Percentiles rank a stretch among this genome's conserved stretches.
Conservation (phyloP, 2,797 vertebrate genomes). For the Micropoecilia bifurca region DNA sequence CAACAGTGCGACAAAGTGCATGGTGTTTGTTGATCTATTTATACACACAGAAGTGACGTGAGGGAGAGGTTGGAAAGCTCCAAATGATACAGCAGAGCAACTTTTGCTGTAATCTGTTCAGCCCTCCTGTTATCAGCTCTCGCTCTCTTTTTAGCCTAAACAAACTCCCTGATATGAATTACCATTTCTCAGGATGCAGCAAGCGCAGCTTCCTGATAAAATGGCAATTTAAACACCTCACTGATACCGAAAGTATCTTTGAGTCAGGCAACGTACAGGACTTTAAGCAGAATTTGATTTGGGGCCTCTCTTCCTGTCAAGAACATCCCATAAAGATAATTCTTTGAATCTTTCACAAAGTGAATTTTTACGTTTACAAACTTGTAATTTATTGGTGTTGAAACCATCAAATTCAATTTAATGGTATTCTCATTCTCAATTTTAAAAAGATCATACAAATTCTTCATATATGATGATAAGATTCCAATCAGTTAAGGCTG, state of each 20-base stretch:
- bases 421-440: not conserved
- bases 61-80: not conserved
- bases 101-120: not conserved
- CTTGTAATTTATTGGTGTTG: no score
- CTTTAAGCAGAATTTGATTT: not conserved
- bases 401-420: not conserved
- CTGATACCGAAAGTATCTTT: not conserved
- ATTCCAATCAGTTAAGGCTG: not conserved
- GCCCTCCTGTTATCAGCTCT: not conserved
- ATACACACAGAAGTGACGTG: not conserved
- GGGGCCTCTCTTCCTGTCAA: no score
- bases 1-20: not conserved
- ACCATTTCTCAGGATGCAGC: not conserved
- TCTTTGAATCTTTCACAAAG: not conserved
- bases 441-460: not conserved
- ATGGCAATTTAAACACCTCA: not conserved
- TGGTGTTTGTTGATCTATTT: not conserved
- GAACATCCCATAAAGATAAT: not conserved
- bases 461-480: not conserved
- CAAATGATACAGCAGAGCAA: not conserved
- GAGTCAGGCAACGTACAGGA: not conserved
- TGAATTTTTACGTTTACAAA: not conserved
- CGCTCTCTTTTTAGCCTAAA: no score
- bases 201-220: not conserved
- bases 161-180: not conserved